phyloP scores from a whole-genome alignment of 1,140 invertebrate genomes.

The Pectinophora gossypiella region DNA sequence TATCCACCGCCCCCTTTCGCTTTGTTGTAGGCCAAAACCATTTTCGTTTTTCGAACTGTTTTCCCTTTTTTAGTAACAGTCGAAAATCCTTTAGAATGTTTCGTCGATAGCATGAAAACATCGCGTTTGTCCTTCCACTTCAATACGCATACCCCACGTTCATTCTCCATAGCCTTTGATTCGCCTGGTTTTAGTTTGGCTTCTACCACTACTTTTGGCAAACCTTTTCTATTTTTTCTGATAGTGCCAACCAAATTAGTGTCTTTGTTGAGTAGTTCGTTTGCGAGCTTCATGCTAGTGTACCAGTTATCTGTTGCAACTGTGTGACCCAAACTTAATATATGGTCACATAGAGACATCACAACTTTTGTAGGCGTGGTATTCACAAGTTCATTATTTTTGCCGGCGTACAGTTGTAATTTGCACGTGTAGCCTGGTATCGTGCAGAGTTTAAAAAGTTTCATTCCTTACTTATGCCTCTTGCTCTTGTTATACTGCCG shows the following conservation, averaged over 20 bases:
- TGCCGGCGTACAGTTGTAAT: conserved; percentile 36
- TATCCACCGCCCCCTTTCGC: conserved; percentile 47
- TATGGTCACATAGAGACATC: conserved; percentile 23
- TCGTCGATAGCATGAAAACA: conserved; percentile 49
- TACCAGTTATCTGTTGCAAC: conserved; percentile 56
- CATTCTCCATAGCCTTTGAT: conserved; percentile 28
- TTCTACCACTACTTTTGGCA: conserved; percentile 34
- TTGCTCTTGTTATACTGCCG: conserved; percentile 50
- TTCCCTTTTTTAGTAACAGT: too few relatives aligned
- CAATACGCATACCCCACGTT: conserved; percentile 49
- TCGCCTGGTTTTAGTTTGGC: conserved; percentile 41
- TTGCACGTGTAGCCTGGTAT: conserved; percentile 38
- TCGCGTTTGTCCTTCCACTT: conserved; percentile 63
- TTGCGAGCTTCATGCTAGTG: conserved; percentile 39
- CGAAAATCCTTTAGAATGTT: too few relatives aligned
- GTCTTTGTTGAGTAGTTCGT: conserved; percentile 38
- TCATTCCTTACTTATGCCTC: conserved; percentile 49
- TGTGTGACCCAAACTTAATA: conserved; percentile 37
- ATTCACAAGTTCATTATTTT: conserved; percentile 14
- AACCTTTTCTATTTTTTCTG: conserved; percentile 35
- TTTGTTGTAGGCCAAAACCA: conserved; percentile 51
- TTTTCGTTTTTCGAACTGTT: conserved; percentile 34
- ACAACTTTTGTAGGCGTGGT: conserved; percentile 31
- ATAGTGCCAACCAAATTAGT: conserved; percentile 60
- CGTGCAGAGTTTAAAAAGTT: conserved; percentile 51